Evolutionary conservation across 2,888 invertebrate species (phyloP).

Genomic region (Phytoseiulus persimilis): DNA sequence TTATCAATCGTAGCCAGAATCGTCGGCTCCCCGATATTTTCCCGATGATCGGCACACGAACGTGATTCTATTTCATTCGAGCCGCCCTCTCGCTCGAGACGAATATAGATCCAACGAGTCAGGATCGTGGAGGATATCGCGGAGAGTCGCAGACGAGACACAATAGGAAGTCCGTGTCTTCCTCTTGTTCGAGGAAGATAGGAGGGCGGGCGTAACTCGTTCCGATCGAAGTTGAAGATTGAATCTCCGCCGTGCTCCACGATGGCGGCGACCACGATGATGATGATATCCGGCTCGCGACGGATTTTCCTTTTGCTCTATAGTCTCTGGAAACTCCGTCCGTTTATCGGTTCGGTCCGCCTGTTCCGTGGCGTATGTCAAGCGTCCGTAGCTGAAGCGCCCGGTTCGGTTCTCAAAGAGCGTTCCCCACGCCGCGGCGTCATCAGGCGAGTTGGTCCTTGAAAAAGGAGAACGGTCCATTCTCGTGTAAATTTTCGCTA

Average conservation of each 20-base stretch:
- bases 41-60: not conserved
- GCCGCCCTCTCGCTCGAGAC: not conserved
- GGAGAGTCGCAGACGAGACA: too few relatives aligned
- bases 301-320: not conserved
- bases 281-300: not conserved
- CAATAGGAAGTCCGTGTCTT: not conserved
- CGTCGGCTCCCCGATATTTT: not conserved
- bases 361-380: not conserved
- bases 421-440: not conserved
- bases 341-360: not conserved
- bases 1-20: not conserved
- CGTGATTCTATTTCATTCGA: not conserved
- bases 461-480: not conserved
- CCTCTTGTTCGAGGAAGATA: not conserved
- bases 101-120: too few relatives aligned
- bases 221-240: not conserved
- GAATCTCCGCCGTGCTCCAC: not conserved
- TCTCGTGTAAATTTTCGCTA: not conserved
- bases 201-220: not conserved
- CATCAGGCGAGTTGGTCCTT: not conserved
- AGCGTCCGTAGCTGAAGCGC: not conserved
- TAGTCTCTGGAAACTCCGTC: not conserved
- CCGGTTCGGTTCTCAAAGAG: not conserved
- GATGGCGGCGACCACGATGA: not conserved
- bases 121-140: too few relatives aligned